Evolutionary conservation across 2,888 invertebrate species (phyloP).

Genomic region (Eucriotettix oculatus): DNA sequence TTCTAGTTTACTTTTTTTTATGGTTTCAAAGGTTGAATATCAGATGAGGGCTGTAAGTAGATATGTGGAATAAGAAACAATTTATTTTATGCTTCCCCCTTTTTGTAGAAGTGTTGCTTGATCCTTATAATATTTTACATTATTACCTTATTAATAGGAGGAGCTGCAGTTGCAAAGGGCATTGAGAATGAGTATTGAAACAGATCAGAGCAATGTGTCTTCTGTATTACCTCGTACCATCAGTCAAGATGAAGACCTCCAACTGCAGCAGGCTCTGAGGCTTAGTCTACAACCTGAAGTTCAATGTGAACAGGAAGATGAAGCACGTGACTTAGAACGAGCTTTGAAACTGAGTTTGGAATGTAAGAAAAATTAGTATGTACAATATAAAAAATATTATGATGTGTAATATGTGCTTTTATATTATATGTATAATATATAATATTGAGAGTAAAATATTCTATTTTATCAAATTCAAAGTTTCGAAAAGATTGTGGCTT

Average conservation of each 20-base stretch:
- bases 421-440: too few species aligned
- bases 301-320: constrained; percentile 6
- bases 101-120: not conserved
- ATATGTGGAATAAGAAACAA: too few species aligned
- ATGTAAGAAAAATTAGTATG: constrained; percentile 6
- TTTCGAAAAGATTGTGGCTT: too few species aligned
- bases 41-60: too few species aligned
- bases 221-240: not conserved
- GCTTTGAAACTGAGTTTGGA: constrained; percentile 14
- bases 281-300: constrained; percentile 9
- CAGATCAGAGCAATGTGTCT: not conserved
- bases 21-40: too few species aligned
- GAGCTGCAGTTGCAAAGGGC: constrained; percentile 32
- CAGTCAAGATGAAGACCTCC: constrained; percentile 1
- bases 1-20: too few species aligned
- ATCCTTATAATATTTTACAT: not conserved
- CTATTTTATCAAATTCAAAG: too few species aligned
- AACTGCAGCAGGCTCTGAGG: constrained; percentile 11
- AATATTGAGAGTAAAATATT: too few species aligned
- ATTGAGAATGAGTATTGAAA: constrained; percentile 31
- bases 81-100: not conserved
- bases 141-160: not conserved
- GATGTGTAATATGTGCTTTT: too few species aligned
- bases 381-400: too few species aligned
- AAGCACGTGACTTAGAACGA: constrained; percentile 11